phyloP scores from a whole-genome alignment of 2,797 vertebrate genomes.

The Miichthys miiuy region DNA sequence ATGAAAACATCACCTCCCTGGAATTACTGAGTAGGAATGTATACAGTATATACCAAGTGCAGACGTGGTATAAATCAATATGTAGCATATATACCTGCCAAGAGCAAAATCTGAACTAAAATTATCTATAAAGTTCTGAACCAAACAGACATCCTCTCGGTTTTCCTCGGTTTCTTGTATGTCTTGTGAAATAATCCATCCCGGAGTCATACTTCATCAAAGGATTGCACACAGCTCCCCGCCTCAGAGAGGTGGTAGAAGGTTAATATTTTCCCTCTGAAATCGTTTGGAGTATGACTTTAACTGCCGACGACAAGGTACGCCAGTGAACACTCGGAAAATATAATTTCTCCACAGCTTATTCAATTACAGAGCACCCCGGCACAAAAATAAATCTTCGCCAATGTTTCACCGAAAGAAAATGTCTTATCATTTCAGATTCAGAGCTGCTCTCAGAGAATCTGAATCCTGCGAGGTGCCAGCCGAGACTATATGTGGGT shows the following conservation, averaged over 20 bases:
- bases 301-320: slow-evolving; percentile 52
- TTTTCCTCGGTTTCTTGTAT: slow-evolving; percentile 28
- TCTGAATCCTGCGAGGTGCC: slow-evolving; percentile 41
- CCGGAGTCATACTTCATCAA: slow-evolving; percentile 61
- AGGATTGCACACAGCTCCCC: slow-evolving; percentile 31
- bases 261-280: slow-evolving; percentile 58
- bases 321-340: slow-evolving; percentile 47
- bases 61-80: slow-evolving; percentile 57
- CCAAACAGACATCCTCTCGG: slow-evolving; percentile 23
- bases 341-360: slow-evolving; percentile 60
- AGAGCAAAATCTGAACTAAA: slow-evolving; percentile 29
- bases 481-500: slow-evolving; percentile 40
- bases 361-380: slow-evolving; percentile 65
- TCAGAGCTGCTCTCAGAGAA: slow-evolving; percentile 38
- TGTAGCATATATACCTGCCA: slow-evolving; percentile 22
- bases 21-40: slow-evolving; percentile 32
- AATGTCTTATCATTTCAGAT: slow-evolving; percentile 57
- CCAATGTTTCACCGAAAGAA: slow-evolving; percentile 51
- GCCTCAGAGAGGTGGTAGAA: slow-evolving; percentile 31
- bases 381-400: slow-evolving; percentile 50
- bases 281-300: slow-evolving; percentile 52
- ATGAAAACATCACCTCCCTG: slow-evolving; percentile 48
- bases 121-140: slow-evolving; percentile 40
- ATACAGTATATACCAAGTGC: slow-evolving; percentile 20
- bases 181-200: slow-evolving; percentile 61